phyloP scores from a whole-genome alignment of 1,140 invertebrate species.

The Halyomorpha halys region DNA sequence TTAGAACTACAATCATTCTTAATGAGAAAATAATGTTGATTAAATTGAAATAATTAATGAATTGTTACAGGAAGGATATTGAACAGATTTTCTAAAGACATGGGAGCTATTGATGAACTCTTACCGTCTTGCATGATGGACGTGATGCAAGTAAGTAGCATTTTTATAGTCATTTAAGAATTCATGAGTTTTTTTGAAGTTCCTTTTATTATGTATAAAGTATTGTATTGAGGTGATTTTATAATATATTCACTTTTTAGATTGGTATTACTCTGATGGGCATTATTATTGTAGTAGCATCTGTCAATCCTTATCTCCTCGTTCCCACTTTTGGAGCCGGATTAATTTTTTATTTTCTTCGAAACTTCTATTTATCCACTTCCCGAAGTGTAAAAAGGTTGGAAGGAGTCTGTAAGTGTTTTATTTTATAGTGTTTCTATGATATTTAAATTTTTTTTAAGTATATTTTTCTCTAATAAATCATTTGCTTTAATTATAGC shows the following conservation, averaged over 20 bases:
- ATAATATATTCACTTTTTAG: constrained; percentile 34
- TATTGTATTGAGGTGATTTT: no score
- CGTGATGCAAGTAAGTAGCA: constrained; percentile 46
- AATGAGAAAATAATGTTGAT: no score
- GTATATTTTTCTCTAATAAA: background rate
- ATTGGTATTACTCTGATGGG: constrained; percentile 48
- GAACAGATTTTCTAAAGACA: constrained; percentile 67
- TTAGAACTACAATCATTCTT: no score
- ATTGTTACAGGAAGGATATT: constrained; percentile 49
- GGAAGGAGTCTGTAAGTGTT: constrained; percentile 51
- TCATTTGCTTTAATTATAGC: constrained; percentile 39
- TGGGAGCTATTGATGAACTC: constrained; percentile 74
- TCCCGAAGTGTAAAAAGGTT: constrained; percentile 59
- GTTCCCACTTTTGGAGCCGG: constrained; percentile 47
- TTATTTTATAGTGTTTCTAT: background rate
- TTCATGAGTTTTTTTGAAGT: no score
- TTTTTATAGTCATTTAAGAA: no score
- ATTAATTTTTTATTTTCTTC: constrained; percentile 44
- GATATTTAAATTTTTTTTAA: background rate
- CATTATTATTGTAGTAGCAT: constrained; percentile 50
- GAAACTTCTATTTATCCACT: constrained; percentile 53
- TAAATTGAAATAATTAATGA: background rate
- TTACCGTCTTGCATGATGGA: constrained; percentile 69
- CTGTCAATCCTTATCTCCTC: constrained; percentile 50
- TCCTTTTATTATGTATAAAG: no score